Evolutionary conservation across 2,888 invertebrate genomes (phyloP).

Genomic region (Synanthedon tipuliformis): DNA sequence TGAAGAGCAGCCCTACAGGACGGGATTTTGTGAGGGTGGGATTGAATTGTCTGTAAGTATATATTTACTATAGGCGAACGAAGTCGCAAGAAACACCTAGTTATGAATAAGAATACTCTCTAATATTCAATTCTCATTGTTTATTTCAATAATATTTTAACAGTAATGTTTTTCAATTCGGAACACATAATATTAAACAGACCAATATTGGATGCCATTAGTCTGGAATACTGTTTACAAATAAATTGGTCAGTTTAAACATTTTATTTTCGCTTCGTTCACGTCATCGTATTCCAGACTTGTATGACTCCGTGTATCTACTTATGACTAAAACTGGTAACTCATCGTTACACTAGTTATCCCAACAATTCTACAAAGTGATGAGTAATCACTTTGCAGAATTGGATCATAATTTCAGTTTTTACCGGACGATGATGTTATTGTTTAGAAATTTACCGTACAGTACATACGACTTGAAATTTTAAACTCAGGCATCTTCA

Average conservation of each 20-base stretch:
- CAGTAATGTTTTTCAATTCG: too few relatives aligned
- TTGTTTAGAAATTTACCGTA: conserved; percentile 1
- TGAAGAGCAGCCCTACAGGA: too few relatives aligned
- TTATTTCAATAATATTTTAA: too few relatives aligned
- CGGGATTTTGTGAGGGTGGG: too few relatives aligned
- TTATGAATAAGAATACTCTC: too few relatives aligned
- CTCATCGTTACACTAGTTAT: conserved; percentile 21
- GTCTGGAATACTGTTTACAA: conserved; percentile 39
- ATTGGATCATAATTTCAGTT: conserved; percentile 1
- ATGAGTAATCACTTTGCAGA: conserved; percentile 38
- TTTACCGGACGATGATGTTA: background rate
- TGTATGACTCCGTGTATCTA: conserved; percentile 39
- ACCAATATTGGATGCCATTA: too few relatives aligned
- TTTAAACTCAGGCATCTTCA: too few relatives aligned
- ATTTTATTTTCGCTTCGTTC: conserved; percentile 50
- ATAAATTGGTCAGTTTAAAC: conserved; percentile 28
- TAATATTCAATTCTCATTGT: too few relatives aligned
- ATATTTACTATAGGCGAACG: too few relatives aligned
- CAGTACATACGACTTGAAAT: background rate
- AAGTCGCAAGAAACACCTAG: too few relatives aligned
- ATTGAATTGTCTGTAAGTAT: too few relatives aligned
- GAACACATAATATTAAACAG: too few relatives aligned
- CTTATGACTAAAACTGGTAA: conserved; percentile 54
- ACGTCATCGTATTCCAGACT: conserved; percentile 49
- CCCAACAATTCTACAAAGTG: conserved; percentile 10